Conservation (phyloP, 1,140 invertebrate species). For the Condylostylus longicornis region DNA sequence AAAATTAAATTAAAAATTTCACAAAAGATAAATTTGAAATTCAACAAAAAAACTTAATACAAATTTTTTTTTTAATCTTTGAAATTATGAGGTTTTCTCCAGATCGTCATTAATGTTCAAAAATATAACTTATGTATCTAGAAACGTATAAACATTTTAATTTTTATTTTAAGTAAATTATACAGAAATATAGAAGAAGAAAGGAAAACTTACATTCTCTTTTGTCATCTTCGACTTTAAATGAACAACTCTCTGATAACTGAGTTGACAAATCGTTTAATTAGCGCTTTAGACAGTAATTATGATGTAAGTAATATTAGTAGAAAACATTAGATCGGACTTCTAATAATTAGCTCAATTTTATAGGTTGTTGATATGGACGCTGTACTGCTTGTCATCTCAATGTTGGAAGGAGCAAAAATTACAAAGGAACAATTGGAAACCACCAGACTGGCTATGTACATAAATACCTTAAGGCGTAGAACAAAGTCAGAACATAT, state of each 20-base stretch:
- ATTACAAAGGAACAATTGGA: slow-evolving; percentile 91
- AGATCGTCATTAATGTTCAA: too few relatives aligned
- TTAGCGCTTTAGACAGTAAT: slow-evolving; percentile 47
- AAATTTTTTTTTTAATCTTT: too few relatives aligned
- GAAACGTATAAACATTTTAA: too few relatives aligned
- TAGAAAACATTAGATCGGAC: slow-evolving; percentile 1
- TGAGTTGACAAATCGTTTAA: slow-evolving; percentile 47
- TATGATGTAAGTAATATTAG: slow-evolving; percentile 46
- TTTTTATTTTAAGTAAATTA: too few relatives aligned
- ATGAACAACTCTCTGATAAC: slow-evolving; percentile 30
- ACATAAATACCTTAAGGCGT: slow-evolving; percentile 77
- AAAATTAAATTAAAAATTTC: too few relatives aligned
- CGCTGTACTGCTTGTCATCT: slow-evolving; percentile 79
- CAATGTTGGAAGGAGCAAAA: slow-evolving; percentile 76
- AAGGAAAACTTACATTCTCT: too few relatives aligned
- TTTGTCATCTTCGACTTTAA: too few relatives aligned
- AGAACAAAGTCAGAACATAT: slow-evolving; percentile 65
- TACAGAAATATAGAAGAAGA: too few relatives aligned
- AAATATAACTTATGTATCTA: too few relatives aligned
- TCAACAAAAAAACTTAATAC: too few relatives aligned
- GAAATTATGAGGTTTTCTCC: too few relatives aligned
- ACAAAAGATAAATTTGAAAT: too few relatives aligned
- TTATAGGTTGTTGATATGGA: slow-evolving; percentile 88
- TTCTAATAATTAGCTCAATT: slow-evolving; percentile 6
- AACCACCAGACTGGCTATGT: slow-evolving; percentile 81